A percentile compares a stretch with the other conserved stretches of the same genome.
Conservation (phyloP, 2,888 invertebrate species). For the Harpalus rufipes region DNA sequence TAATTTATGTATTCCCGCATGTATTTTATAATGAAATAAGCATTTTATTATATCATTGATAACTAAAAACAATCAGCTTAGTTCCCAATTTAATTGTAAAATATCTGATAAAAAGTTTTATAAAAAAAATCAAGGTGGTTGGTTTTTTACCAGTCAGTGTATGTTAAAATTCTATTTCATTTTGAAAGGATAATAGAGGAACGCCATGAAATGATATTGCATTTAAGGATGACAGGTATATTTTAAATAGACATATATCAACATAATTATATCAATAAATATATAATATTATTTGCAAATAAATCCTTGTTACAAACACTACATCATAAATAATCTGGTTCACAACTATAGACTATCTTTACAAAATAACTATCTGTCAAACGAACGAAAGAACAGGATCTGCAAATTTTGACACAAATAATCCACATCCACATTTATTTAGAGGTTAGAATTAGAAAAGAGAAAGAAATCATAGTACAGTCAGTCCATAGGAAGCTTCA, state of each 20-base stretch:
- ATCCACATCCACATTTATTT: constrained; percentile 35
- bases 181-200: constrained; percentile 14
- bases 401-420: constrained; percentile 12
- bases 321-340: constrained; percentile 64
- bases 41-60: too few relatives aligned
- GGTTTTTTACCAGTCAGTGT: too few relatives aligned
- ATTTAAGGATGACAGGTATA: constrained; percentile 60
- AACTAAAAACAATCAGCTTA: too few relatives aligned
- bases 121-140: too few relatives aligned
- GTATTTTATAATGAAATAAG: too few relatives aligned
- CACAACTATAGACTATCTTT: constrained; percentile 50
- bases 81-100: too few relatives aligned
- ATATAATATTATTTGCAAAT: constrained; percentile 66
- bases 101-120: too few relatives aligned
- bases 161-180: background rate
- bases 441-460: constrained; percentile 7
- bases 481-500: constrained; percentile 62
- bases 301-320: constrained; percentile 63
- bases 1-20: too few relatives aligned
- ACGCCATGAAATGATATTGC: constrained; percentile 23
- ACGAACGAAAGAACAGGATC: constrained; percentile 5
- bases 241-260: constrained; percentile 51
- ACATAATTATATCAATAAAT: constrained; percentile 65
- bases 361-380: constrained; percentile 16
- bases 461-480: constrained; percentile 36